Conservation (phyloP, 2,888 invertebrate species). For the Temnothorax unifasciatus region DNA sequence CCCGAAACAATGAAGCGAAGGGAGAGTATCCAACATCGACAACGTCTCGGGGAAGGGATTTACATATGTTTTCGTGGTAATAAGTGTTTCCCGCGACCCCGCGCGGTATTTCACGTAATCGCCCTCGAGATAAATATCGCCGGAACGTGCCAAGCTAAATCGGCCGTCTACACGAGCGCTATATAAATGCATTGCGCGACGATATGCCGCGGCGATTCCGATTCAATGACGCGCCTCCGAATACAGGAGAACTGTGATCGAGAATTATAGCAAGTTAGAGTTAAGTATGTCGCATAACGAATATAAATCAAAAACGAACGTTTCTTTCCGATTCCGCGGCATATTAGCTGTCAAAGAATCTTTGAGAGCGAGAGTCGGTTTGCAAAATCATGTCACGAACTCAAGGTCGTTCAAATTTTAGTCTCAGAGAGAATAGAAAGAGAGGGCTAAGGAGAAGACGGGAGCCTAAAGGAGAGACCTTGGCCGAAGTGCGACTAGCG, state of each 20-base stretch:
- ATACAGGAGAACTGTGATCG: neutral
- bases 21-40: constrained; percentile 32
- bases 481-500: constrained; percentile 67
- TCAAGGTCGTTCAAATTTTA: constrained; percentile 55
- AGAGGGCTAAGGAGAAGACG: constrained; percentile 48
- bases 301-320: neutral
- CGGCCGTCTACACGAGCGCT: neutral
- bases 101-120: constrained; percentile 35
- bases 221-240: neutral
- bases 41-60: constrained; percentile 37
- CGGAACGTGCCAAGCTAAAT: constrained; percentile 40
- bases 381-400: constrained; percentile 61
- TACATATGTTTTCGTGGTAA: constrained; percentile 45
- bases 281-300: neutral
- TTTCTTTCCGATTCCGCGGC: neutral
- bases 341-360: neutral
- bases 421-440: constrained; percentile 41
- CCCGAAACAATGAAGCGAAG: constrained; percentile 67
- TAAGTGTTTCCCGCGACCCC: constrained; percentile 33
- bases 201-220: neutral
- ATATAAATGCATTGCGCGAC: neutral
- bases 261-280: neutral
- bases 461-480: constrained; percentile 60
- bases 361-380: constrained; percentile 56
- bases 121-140: constrained; percentile 33